A percentile compares a stretch with the other conserved stretches of the same genome.
Evolutionary conservation across 2,113 vertebrate genomes (phyloP).

Genomic region (Gymnobelideus leadbeateri): DNA sequence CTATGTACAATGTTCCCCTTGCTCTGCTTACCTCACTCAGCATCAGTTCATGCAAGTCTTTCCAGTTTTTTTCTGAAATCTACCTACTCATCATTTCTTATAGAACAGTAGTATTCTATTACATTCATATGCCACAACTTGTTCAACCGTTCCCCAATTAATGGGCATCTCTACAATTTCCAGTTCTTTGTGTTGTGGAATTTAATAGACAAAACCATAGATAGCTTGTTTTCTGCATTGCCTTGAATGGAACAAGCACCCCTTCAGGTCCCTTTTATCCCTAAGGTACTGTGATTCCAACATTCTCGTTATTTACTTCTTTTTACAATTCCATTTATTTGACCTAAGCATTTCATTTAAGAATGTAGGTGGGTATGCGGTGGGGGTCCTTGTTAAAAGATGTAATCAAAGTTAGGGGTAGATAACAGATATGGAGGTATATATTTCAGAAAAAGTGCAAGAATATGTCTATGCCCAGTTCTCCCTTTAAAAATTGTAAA

Average conservation of each 20-base stretch:
- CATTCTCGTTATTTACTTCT: neutral
- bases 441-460: neutral
- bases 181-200: neutral
- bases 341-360: too few relatives aligned
- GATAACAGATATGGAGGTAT: neutral
- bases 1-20: too few relatives aligned
- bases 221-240: neutral
- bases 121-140: too few relatives aligned
- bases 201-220: neutral
- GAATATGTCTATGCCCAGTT: neutral
- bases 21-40: too few relatives aligned
- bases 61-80: too few relatives aligned
- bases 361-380: neutral
- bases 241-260: neutral
- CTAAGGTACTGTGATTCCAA: neutral
- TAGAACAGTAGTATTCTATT: too few relatives aligned
- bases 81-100: too few relatives aligned
- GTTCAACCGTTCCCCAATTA: too few relatives aligned
- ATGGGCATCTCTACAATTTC: neutral
- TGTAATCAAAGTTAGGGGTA: neutral
- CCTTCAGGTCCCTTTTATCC: neutral
- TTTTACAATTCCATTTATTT: neutral
- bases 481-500: neutral
- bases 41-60: too few relatives aligned
- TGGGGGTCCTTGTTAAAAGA: neutral